Percentiles rank a stretch among this genome's conserved stretches.
phyloP scores from a whole-genome alignment of 2,888 invertebrate genomes.

The Drosophila aldrichi region DNA sequence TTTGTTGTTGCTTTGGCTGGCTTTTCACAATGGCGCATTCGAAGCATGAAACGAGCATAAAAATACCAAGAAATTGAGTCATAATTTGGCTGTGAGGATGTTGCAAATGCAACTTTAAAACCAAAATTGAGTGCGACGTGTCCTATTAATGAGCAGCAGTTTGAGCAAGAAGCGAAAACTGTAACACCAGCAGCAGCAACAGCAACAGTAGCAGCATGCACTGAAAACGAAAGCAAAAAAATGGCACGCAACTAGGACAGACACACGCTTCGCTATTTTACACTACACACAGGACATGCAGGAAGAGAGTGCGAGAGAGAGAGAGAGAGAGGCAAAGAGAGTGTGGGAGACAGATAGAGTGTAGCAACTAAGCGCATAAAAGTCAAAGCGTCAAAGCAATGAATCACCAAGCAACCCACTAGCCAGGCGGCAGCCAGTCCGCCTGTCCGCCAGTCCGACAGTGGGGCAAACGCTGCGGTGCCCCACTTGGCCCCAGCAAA shows the following conservation, averaged over 20 bases:
- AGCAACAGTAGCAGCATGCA: constrained; percentile 21
- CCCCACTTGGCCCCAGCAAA: constrained; percentile 72
- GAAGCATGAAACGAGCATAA: constrained; percentile 67
- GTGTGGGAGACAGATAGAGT: not conserved
- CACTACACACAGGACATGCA: constrained; percentile 13
- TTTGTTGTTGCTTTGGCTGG: constrained; percentile 21
- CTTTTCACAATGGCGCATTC: constrained; percentile 49
- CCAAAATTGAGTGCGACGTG: constrained; percentile 58
- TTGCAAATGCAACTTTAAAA: constrained; percentile 60
- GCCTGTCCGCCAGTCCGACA: constrained; percentile 11
- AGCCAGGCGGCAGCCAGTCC: constrained; percentile 23
- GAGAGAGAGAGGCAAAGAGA: not conserved
- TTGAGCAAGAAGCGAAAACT: constrained; percentile 26
- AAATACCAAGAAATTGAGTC: constrained; percentile 78
- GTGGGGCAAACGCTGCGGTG: constrained; percentile 10
- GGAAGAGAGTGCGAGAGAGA: not conserved
- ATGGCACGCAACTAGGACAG: constrained; percentile 61
- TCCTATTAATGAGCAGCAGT: constrained; percentile 46
- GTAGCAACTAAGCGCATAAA: constrained; percentile 61
- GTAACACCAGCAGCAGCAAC: not conserved
- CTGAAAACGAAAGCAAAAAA: constrained; percentile 65
- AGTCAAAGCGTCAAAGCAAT: constrained; percentile 81
- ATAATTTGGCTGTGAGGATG: constrained; percentile 58
- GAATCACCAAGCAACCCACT: constrained; percentile 63
- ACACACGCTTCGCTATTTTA: constrained; percentile 21